Conservation (phyloP, 1,140 invertebrate genomes). For the Pseudomyrmex dendroicus region DNA sequence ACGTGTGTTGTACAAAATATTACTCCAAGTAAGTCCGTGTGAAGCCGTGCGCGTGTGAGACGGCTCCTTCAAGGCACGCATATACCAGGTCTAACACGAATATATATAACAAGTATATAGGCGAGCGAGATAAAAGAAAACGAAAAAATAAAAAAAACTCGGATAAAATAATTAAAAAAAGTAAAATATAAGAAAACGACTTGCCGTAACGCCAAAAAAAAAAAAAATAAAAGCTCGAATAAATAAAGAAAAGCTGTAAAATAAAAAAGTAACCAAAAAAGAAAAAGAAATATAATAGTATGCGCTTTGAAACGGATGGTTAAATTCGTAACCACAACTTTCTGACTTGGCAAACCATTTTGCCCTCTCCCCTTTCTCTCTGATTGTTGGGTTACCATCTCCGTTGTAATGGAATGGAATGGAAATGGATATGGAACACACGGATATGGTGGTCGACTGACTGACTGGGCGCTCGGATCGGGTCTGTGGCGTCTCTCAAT, state of each 20-base stretch:
- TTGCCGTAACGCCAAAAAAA: constrained; percentile 61
- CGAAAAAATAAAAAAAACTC: constrained; percentile 45
- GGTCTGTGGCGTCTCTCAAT: constrained; percentile 68
- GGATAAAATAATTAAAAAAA: constrained; percentile 37
- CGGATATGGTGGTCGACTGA: constrained; percentile 78
- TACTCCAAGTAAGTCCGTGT: not conserved
- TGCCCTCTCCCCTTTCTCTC: constrained; percentile 90
- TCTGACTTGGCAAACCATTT: constrained; percentile 93
- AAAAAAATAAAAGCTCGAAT: constrained; percentile 6
- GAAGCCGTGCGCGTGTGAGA: constrained; percentile 49
- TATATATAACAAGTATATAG: constrained; percentile 48
- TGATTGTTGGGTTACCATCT: constrained; percentile 92
- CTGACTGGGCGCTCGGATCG: constrained; percentile 76
- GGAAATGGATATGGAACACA: constrained; percentile 80
- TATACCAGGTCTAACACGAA: constrained; percentile 51
- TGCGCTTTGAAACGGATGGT: constrained; percentile 81
- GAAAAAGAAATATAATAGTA: constrained; percentile 76
- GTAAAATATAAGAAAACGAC: constrained; percentile 24
- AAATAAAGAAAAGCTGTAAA: constrained; percentile 62
- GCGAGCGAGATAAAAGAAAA: constrained; percentile 38
- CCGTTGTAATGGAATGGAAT: constrained; percentile 83
- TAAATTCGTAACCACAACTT: constrained; percentile 86
- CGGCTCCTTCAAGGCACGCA: constrained; percentile 61
- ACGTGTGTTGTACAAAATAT: too few species aligned
- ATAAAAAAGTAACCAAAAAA: constrained; percentile 60